Evolutionary conservation across 2,888 invertebrate species (phyloP), one percentile per base, ranked within the genome.

Genomic region (Opisthograptis luteolata): DNA sequence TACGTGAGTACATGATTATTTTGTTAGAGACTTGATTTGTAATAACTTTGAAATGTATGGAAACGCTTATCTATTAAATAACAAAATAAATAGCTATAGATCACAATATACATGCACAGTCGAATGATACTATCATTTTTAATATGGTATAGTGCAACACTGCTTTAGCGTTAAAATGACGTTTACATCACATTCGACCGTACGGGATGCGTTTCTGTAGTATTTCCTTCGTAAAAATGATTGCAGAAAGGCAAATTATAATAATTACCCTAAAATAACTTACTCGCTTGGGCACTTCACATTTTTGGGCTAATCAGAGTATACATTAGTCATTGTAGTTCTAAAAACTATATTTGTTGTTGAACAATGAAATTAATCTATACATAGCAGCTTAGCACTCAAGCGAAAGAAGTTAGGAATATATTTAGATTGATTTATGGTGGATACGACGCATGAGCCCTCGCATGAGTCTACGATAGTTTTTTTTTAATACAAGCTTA

Each of bases 201-300:
- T 66, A 74, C 67, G 48, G 52, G 58, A 60, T 73, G 76, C 81
- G 72, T 79, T 81, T 81, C 79, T 77, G 78, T 82, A 82, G 78
- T 81, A 84, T 78, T 82, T 79, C 58, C 64, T 69, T 70, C 75
- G 72, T 83, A 81, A 84, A 87, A 87, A 86, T 88, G 87, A 88
- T 88, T 87, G 86, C 80, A 87, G 83, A 87, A 85, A 82, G 73
- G 75, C 76, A 62, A 75, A 74, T 73, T 78, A 69, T 64, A 62
- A 49, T 70, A 70, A 75, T 77, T 78, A 76, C 55, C 69, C 79
- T 83, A 81, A 66, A 62, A 55, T 54, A 62, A 61, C 61, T 62
- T 54, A 36, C 47, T 51, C 64, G 59, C 57, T 70, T 62, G 61
- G 70, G 58, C 62, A 58, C 60, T 47, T 42, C 34, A 57, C 20